Evolutionary conservation across 2,797 vertebrate genomes (phyloP).

Genomic region (Orestias chungarensis): DNA sequence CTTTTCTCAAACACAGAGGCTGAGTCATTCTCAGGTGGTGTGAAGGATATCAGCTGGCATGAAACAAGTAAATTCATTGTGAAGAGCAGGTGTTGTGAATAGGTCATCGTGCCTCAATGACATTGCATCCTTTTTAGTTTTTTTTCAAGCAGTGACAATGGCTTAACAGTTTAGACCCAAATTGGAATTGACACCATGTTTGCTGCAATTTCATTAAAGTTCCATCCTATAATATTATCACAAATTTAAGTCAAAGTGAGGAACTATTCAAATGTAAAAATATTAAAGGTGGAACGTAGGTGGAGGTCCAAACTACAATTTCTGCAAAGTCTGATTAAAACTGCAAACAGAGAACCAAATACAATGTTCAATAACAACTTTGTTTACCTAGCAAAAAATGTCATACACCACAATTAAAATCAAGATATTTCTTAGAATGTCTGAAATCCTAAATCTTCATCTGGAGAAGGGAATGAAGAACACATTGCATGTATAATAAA

Average conservation of each 20-base stretch:
- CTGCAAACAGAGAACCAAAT: background rate
- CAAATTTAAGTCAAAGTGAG: background rate
- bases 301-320: background rate
- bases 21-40: background rate
- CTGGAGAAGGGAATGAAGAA: background rate
- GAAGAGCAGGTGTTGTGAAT: background rate
- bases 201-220: background rate
- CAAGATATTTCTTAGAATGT: background rate
- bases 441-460: background rate
- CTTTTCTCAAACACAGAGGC: constrained; percentile 7
- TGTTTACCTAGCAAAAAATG: background rate
- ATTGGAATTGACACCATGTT: background rate
- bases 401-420: background rate
- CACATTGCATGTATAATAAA: background rate
- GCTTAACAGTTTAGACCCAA: background rate
- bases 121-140: background rate
- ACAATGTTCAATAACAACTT: background rate
- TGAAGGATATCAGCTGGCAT: background rate
- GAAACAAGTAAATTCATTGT: background rate
- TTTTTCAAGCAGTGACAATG: background rate
- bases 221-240: background rate
- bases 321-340: background rate
- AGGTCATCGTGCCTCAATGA: background rate
- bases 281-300: background rate
- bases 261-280: background rate